Base-by-base conservation (phyloP, 2,797 vertebrate genomes). In the Hyperoplus lanceolatus region DNA sequence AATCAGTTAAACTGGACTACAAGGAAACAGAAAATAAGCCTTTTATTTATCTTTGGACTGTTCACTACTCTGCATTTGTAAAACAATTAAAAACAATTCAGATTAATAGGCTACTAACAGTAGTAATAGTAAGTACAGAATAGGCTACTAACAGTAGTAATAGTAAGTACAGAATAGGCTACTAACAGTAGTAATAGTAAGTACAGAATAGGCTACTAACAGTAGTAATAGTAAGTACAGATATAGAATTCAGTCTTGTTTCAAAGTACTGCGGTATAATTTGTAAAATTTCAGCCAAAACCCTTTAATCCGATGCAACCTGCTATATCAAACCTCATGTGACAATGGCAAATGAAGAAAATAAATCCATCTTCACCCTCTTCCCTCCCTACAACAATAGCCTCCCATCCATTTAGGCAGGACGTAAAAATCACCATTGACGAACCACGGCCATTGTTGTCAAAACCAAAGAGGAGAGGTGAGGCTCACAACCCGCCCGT, bases 361-460 rank as follows among this genome's bases (percentile, higher is more conserved):
- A 87, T 73, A 73, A 89, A 90, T 73, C 80, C 69, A 85, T 76
- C 81, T 75, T 67, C 60, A 51, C 62, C 39, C 66, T 87, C 82
- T 81, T 71, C 70, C 60, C 70, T 66, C 73, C 60, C 80, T 77
- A 67, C 80, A 68, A 93, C 93, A 93, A 93, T 84, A 85, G 88
- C 71, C 18, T 58, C 29, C 79, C 73, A 88, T 90, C 83, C 77
- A 73, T 83, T 88, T 90, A 81, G 63, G 72, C 68, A 70, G 85
- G 75, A 83, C 77, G 69, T 29, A 29, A 82, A 79, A 86, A 86
- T 86, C 82, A 79, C 82, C 65, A 46, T 80, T 15, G 73, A 88
- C 80, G 64, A 82, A 61, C 78, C 72, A 4, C 8, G 5, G 72
- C 87, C 75, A 93, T 93, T 94, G 93, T 90, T 85, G 70, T 89